A percentile compares a stretch with the other conserved stretches of the same genome.
phyloP scores from a whole-genome alignment of 2,888 invertebrate genomes.

The Lydus trimaculatus region DNA sequence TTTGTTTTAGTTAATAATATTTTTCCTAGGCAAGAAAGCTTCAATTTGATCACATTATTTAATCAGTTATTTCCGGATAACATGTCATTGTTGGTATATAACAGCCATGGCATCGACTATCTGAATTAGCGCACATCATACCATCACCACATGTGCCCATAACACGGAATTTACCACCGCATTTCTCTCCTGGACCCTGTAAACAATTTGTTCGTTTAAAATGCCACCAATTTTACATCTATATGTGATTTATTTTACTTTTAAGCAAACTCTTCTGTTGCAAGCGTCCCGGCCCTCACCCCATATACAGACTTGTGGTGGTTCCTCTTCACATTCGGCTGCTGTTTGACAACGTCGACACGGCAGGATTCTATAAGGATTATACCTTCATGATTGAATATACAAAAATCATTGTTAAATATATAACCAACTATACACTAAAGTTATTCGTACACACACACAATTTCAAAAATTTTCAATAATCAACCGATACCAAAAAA shows the following conservation, averaged over 20 bases:
- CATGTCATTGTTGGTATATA: slow-evolving; percentile 51
- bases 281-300: slow-evolving; percentile 55
- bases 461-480: neutral
- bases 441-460: neutral
- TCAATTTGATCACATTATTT: slow-evolving; percentile 11
- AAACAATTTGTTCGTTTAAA: no score
- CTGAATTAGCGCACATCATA: slow-evolving; percentile 51
- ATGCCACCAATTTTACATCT: no score
- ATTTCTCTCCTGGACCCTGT: slow-evolving; percentile 56
- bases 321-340: slow-evolving; percentile 53
- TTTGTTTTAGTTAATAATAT: neutral
- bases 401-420: slow-evolving; percentile 1
- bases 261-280: slow-evolving; percentile 55
- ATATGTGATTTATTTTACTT: slow-evolving; percentile 43
- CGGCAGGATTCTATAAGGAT: slow-evolving; percentile 12
- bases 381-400: neutral
- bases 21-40: slow-evolving; percentile 8
- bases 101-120: slow-evolving; percentile 57
- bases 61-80: slow-evolving; percentile 31
- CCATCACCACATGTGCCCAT: slow-evolving; percentile 55
- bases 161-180: slow-evolving; percentile 51
- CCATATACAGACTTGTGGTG: slow-evolving; percentile 51
- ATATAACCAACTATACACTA: neutral
- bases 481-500: neutral
- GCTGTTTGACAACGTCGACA: slow-evolving; percentile 39